Conservation (phyloP, 2,797 vertebrate species). For the Pelobates cultripes region DNA sequence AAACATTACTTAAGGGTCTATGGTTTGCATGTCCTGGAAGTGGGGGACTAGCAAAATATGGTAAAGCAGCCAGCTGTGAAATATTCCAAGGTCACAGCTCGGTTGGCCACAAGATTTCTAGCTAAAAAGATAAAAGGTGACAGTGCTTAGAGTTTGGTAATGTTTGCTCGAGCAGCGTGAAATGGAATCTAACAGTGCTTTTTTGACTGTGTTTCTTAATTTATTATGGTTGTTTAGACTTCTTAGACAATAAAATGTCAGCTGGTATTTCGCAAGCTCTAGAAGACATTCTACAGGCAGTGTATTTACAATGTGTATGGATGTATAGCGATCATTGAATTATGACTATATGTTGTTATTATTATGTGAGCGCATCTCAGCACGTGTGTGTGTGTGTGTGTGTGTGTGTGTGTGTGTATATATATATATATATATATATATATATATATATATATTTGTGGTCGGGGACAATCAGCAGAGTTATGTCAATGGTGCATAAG, state of each 20-base stretch:
- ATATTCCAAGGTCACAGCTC: conserved; percentile 70
- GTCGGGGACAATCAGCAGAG: too few relatives aligned
- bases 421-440: too few relatives aligned
- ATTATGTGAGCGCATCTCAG: too few relatives aligned
- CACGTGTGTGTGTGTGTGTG: too few relatives aligned
- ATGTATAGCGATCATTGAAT: too few relatives aligned
- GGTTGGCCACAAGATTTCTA: conserved; percentile 69
- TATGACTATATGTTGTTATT: too few relatives aligned
- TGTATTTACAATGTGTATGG: neutral
- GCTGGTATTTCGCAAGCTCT: conserved; percentile 42
- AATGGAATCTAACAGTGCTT: conserved; percentile 75
- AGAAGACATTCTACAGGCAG: neutral
- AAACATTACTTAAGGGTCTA: conserved; percentile 56
- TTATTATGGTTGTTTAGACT: conserved; percentile 74
- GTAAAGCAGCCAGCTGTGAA: conserved; percentile 69
- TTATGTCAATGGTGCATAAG: too few relatives aligned
- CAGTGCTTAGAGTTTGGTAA: conserved; percentile 69
- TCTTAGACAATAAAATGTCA: conserved; percentile 67
- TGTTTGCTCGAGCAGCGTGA: conserved; percentile 75
- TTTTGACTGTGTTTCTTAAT: conserved; percentile 72
- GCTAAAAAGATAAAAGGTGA: conserved; percentile 71
- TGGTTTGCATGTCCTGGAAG: conserved; percentile 57
- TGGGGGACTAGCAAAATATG: conserved; percentile 61
- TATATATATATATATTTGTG: too few relatives aligned
- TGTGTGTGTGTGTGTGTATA: too few relatives aligned